phyloP scores from a whole-genome alignment of 2,113 vertebrate species.

The Podiceps cristatus region DNA sequence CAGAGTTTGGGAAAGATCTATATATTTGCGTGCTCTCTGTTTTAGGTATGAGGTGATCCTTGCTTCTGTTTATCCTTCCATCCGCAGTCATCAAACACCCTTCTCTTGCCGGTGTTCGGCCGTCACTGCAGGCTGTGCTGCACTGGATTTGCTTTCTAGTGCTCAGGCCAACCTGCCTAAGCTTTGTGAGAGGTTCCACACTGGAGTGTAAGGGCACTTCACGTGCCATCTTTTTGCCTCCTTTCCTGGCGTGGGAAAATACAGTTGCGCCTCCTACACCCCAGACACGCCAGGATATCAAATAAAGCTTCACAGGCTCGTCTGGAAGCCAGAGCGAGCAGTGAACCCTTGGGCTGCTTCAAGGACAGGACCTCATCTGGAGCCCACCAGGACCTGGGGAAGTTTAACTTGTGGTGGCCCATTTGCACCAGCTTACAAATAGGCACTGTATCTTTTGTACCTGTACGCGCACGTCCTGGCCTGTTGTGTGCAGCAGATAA shows the following conservation, averaged over 20 bases:
- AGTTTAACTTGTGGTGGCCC: not conserved
- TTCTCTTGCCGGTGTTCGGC: not conserved
- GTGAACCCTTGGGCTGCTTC: not conserved
- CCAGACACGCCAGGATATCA: fast-evolving
- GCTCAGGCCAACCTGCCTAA: not conserved
- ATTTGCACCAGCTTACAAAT: not conserved
- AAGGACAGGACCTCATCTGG: not conserved
- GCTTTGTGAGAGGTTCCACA: not conserved
- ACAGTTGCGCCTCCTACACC: not conserved
- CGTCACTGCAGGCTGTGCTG: not conserved
- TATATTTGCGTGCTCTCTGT: not conserved
- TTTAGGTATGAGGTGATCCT: not conserved
- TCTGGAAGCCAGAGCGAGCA: not conserved
- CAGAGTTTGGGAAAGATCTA: not conserved
- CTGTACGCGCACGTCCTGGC: not conserved
- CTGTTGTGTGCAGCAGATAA: not conserved
- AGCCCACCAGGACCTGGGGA: not conserved
- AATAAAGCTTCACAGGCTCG: not conserved
- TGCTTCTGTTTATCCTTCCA: not conserved
- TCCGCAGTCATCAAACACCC: not conserved
- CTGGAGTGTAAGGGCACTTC: not conserved
- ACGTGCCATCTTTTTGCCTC: not conserved
- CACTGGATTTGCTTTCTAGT: not conserved
- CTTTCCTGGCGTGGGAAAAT: not conserved
- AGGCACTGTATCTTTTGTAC: not conserved